A percentile compares a stretch with the other conserved stretches of the same genome.
Conservation (phyloP, 2,113 vertebrate genomes). For the Protobothrops mucrosquamatus region DNA sequence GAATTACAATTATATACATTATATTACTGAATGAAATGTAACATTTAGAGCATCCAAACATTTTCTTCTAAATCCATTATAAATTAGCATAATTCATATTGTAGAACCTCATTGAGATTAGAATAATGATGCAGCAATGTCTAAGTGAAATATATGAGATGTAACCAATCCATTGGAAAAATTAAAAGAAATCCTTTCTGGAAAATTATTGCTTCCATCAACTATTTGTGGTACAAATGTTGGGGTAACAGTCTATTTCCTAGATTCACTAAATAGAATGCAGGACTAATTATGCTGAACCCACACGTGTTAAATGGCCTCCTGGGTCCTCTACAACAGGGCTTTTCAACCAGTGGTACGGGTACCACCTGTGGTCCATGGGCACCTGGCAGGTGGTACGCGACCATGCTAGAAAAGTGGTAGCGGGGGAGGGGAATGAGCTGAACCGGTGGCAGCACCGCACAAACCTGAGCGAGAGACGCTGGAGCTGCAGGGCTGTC, state of each 20-base stretch:
- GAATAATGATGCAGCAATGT: not conserved
- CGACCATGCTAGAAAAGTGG: no score
- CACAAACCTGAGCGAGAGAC: no score
- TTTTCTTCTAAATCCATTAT: conserved; percentile 2
- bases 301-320: not conserved
- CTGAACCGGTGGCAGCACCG: no score
- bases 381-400: no score
- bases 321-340: not conserved
- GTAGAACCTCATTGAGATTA: not conserved
- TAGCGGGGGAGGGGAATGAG: no score
- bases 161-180: not conserved
- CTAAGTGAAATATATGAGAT: not conserved
- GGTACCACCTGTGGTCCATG: no score
- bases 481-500: no score
- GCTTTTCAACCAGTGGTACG: no score
- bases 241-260: not conserved
- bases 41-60: not conserved
- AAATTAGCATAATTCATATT: not conserved
- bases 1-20: not conserved
- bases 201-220: not conserved
- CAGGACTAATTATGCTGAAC: not conserved
- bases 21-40: not conserved
- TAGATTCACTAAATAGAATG: not conserved
- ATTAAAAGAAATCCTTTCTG: not conserved
- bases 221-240: not conserved